phyloP scores from a whole-genome alignment of 2,113 vertebrate genomes.

The Neogobius melanostomus region DNA sequence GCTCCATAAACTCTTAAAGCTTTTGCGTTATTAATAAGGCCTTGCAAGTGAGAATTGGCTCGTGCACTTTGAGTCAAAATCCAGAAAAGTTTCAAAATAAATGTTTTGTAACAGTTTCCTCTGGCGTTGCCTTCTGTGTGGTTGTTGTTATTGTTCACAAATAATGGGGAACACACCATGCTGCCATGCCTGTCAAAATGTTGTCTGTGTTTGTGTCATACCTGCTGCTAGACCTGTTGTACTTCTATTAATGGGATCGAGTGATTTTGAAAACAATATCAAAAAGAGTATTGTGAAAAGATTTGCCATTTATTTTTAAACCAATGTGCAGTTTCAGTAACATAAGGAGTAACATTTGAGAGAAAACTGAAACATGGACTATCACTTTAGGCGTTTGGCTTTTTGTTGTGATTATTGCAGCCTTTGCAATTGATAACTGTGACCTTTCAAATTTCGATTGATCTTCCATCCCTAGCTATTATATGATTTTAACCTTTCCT shows the following conservation, averaged over 20 bases:
- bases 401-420: too few species aligned
- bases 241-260: too few species aligned
- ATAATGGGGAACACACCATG: constrained; percentile 8
- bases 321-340: too few species aligned
- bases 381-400: too few species aligned
- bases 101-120: constrained; percentile 5
- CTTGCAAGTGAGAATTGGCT: neutral
- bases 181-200: constrained; percentile 29
- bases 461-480: too few species aligned
- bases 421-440: too few species aligned
- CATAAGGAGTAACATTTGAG: too few species aligned
- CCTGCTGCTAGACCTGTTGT: constrained; percentile 11
- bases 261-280: too few species aligned
- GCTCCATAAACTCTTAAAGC: constrained; percentile 3
- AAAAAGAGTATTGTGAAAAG: too few species aligned
- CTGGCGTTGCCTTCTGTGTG: constrained; percentile 13
- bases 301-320: too few species aligned
- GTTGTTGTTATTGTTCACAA: constrained; percentile 33
- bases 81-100: neutral
- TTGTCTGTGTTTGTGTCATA: constrained; percentile 21
- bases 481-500: constrained; percentile 9
- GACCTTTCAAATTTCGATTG: too few species aligned
- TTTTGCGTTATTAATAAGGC: constrained; percentile 2
- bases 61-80: neutral
- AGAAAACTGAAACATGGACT: too few species aligned